Conservation (phyloP, 2,888 invertebrate genomes). For the Ecliptopera silaceata region DNA sequence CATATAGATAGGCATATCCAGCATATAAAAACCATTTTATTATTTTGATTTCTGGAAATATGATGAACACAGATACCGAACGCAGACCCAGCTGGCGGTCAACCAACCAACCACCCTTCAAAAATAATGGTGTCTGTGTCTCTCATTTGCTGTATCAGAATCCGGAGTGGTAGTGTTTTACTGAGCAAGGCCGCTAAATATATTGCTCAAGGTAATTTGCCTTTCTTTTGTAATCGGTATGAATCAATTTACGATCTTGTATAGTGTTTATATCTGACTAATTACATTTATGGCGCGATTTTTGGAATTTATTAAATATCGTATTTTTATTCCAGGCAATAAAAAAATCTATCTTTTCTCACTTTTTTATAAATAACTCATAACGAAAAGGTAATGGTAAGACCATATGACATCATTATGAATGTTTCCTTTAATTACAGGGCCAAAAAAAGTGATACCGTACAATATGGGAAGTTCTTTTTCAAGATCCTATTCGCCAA, state of each 20-base stretch:
- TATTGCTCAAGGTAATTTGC: slow-evolving; percentile 68
- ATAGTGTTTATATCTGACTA: slow-evolving; percentile 29
- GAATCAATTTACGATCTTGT: not conserved
- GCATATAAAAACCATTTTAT: too few relatives aligned
- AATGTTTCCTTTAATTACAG: slow-evolving; percentile 35
- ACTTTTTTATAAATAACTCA: too few relatives aligned
- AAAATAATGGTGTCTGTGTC: slow-evolving; percentile 38
- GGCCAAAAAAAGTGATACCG: slow-evolving; percentile 28
- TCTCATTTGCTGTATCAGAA: slow-evolving; percentile 41
- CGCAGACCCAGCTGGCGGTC: not conserved
- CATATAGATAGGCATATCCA: too few relatives aligned
- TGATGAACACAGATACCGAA: not conserved
- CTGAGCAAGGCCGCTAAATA: slow-evolving; percentile 55
- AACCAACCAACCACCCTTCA: not conserved
- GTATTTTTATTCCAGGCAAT: too few relatives aligned
- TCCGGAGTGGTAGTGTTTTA: slow-evolving; percentile 43
- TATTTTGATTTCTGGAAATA: too few relatives aligned
- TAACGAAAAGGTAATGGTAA: too few relatives aligned
- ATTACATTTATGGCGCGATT: slow-evolving; percentile 20
- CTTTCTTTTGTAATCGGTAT: slow-evolving; percentile 31
- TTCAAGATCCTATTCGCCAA: slow-evolving; percentile 75
- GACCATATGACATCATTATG: too few relatives aligned
- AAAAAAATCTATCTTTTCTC: too few relatives aligned
- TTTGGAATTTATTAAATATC: not conserved
- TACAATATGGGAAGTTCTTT: slow-evolving; percentile 71